Evolutionary conservation across 2,113 vertebrate genomes (phyloP), one percentile per base, ranked within the genome.

Genomic region (Epinephelus lanceolatus): DNA sequence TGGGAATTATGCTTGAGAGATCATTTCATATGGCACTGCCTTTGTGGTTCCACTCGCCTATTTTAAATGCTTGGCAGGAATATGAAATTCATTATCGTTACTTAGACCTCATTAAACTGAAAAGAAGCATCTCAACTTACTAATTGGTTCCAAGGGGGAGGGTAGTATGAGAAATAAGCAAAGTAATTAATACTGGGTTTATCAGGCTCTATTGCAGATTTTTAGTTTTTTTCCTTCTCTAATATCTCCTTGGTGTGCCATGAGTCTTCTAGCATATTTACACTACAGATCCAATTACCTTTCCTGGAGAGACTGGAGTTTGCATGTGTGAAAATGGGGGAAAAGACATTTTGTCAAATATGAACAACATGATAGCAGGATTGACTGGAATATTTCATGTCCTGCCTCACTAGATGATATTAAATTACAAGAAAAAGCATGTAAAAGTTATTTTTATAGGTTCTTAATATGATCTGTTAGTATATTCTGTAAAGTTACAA

Each of bases 11-110:
- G 73, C 67, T 61, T 45, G 72, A 80, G 62, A 81, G 78, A 90
- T 89, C 27, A 71, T 89, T 91, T 90, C 76, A 74, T 83, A 76
- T 84, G 65, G 60, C 53, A 37, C 65, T 53, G 80, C 76, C 68
- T 84, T 91, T 84, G 76, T 89, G 76, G 60, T 66, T 83, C 5
- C 83, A 81, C 47, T 18, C 49, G 76, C 85, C 86, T 91, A 68
- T 93, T 94, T 87, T 74, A 86, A 90, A 93, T 91, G 91, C 88
- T 92, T 84, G 88, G 87, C 90, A 92, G 83, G 90, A 92, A 89
- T 86, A 86, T 88, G 83, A 93, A 94, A 94, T 93, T 89, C 91
- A 95, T 95, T 93, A 93, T 92, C 89, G 89, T 93, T 93, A 93
- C 92, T 94, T 94, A 92, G 88, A 94, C 91, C 87, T 90, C 91